phyloP scores from a whole-genome alignment of 2,797 vertebrate species.

The Typhlichthys eigenmanni region DNA sequence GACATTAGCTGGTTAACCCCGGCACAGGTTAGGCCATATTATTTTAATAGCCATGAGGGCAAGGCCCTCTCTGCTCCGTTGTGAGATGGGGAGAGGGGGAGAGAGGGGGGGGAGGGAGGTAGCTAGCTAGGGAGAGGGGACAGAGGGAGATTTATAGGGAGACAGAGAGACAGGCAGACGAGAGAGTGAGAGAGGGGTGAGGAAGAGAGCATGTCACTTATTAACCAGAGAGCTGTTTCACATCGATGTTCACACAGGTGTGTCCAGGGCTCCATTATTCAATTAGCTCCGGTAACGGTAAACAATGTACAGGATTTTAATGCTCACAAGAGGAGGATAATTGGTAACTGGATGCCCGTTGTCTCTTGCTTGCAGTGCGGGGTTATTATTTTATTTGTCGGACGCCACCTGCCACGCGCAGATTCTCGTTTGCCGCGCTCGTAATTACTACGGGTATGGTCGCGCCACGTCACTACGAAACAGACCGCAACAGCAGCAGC shows the following conservation, averaged over 20 bases:
- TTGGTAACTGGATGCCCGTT: slow-evolving; percentile 63
- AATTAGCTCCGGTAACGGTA: slow-evolving; percentile 67
- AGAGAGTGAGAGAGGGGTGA: neutral
- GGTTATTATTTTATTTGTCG: slow-evolving; percentile 55
- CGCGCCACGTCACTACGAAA: slow-evolving; percentile 42
- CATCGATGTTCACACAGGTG: slow-evolving; percentile 61
- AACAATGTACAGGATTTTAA: slow-evolving; percentile 63
- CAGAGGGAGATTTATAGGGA: slow-evolving; percentile 17
- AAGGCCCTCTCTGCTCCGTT: slow-evolving; percentile 49
- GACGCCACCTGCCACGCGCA: slow-evolving; percentile 51
- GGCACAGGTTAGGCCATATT: slow-evolving; percentile 74
- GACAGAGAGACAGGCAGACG: slow-evolving; percentile 21
- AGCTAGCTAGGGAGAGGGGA: neutral
- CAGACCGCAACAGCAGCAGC: slow-evolving; percentile 17
- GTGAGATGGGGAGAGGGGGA: slow-evolving; percentile 18
- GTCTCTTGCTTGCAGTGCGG: slow-evolving; percentile 58
- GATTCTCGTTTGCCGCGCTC: slow-evolving; percentile 38
- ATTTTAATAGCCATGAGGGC: slow-evolving; percentile 73
- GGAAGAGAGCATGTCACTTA: slow-evolving; percentile 58
- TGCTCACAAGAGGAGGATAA: slow-evolving; percentile 66
- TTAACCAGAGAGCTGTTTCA: slow-evolving; percentile 52
- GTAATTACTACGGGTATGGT: slow-evolving; percentile 55
- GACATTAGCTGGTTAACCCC: slow-evolving; percentile 79
- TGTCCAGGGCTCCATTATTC: slow-evolving; percentile 65
- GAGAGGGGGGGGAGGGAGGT: neutral